phyloP scores from a whole-genome alignment of 2,888 invertebrate species.

The Stramonita haemastoma region DNA sequence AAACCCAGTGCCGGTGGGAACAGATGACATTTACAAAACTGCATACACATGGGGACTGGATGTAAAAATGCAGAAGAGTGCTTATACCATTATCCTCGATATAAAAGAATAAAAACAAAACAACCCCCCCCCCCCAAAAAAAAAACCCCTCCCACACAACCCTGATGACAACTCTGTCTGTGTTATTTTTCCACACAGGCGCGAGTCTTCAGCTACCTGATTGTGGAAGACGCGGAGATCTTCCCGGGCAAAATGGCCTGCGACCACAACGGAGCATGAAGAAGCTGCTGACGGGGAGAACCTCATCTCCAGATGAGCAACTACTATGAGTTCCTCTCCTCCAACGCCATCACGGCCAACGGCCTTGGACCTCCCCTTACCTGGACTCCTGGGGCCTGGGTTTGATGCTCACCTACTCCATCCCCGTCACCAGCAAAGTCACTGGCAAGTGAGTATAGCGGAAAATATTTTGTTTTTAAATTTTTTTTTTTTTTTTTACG shows the following conservation, averaged over 20 bases:
- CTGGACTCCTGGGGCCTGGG: slow-evolving; percentile 78
- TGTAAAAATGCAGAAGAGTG: too few relatives aligned
- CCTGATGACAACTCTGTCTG: too few relatives aligned
- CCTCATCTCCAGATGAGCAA: slow-evolving; percentile 78
- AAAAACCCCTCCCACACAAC: too few relatives aligned
- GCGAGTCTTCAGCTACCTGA: slow-evolving; percentile 77
- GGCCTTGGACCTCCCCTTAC: slow-evolving; percentile 78
- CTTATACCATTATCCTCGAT: too few relatives aligned
- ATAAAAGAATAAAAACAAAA: too few relatives aligned
- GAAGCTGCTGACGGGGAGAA: slow-evolving; percentile 77
- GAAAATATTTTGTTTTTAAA: too few relatives aligned
- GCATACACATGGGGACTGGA: too few relatives aligned
- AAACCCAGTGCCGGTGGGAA: too few relatives aligned
- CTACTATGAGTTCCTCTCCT: slow-evolving; percentile 77
- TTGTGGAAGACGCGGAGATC: slow-evolving; percentile 76
- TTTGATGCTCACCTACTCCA: slow-evolving; percentile 78
- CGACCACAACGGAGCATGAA: slow-evolving; percentile 75
- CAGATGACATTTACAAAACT: too few relatives aligned
- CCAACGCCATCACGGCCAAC: slow-evolving; percentile 71
- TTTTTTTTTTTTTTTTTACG: too few relatives aligned
- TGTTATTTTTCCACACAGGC: slow-evolving; percentile 57
- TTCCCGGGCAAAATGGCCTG: slow-evolving; percentile 77
- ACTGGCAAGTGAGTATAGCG: slow-evolving; percentile 67
- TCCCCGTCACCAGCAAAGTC: slow-evolving; percentile 75
- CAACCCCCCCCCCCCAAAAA: too few relatives aligned